phyloP scores from a whole-genome alignment of 2,888 invertebrate species.

The Eilema sororculum region DNA sequence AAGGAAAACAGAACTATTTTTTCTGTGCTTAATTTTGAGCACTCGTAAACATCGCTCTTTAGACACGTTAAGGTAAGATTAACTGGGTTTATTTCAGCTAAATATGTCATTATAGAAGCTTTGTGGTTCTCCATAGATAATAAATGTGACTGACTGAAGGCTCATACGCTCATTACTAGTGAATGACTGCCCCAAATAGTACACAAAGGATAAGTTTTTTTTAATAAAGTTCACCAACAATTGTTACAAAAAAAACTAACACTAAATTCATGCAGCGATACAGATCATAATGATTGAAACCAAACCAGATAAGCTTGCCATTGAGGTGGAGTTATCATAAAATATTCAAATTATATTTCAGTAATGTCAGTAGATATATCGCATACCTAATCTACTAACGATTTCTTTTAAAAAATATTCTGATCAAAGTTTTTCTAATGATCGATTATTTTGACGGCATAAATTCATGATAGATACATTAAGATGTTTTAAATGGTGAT shows the following conservation, averaged over 20 bases:
- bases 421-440: no score
- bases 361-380: no score
- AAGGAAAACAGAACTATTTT: conserved; percentile 51
- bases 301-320: neutral
- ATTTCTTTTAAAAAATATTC: neutral
- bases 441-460: neutral
- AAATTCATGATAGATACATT: neutral
- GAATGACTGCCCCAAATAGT: no score
- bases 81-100: conserved; percentile 54
- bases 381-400: neutral
- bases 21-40: conserved; percentile 31
- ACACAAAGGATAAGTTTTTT: no score
- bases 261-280: no score
- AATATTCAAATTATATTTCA: neutral
- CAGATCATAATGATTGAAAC: no score
- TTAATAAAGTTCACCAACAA: no score
- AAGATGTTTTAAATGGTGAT: neutral
- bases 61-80: conserved; percentile 48
- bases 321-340: neutral
- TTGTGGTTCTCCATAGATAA: conserved; percentile 23
- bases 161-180: no score
- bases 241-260: no score
- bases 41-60: conserved; percentile 51
- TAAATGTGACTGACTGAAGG: no score
- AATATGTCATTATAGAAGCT: conserved; percentile 42